Base-by-base conservation (phyloP, 2,888 invertebrate species). In the Lycophotia porphyrea region DNA sequence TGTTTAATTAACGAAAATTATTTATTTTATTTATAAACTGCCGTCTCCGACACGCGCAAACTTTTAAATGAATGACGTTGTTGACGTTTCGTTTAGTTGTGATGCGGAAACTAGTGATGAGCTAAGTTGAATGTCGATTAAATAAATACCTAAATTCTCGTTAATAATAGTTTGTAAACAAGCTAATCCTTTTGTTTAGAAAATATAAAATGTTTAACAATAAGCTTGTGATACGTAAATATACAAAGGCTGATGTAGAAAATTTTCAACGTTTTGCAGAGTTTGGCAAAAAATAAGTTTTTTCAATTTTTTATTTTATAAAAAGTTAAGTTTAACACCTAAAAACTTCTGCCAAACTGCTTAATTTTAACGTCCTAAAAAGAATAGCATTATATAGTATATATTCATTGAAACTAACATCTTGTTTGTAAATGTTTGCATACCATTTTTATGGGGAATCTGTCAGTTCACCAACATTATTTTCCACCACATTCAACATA, bases 11-110 rank as follows among this genome's bases (percentile, higher is more conserved):
- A 69, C 63, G 18, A 82, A 80, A 75, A 79, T 58, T 67, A 76
- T 84, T 85, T 77, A 80, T 70, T 84, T 79, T 76, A 74, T 71
- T 85, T 69, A 65, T 68, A 74, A 83, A 75, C 88, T 88, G 89
- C 91, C 85, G 89, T 90, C 90, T 87, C 77, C 88, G 88, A 90
- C 92, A 94, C 91, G 90, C 92, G 92, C 92, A 93, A 94, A 94
- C 92, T 93, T 90, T 90, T 81, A 91, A 94, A 91, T 94, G 93
- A 88, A 68, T 87, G 87, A 87, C 79, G 82, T 87, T 91, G 90
- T 85, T 89, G 89, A 89, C 78, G 80, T 84, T 83, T 82, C 82
- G 76, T 83, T 86, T 71, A 76, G 61, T 81, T 81, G 73, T 70
- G 80, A 52, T 58, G 60, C 67, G 55, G 34, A 58, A n/a, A 71